Evolutionary conservation across 2,888 invertebrate species (phyloP).

Genomic region (Altica lythri): DNA sequence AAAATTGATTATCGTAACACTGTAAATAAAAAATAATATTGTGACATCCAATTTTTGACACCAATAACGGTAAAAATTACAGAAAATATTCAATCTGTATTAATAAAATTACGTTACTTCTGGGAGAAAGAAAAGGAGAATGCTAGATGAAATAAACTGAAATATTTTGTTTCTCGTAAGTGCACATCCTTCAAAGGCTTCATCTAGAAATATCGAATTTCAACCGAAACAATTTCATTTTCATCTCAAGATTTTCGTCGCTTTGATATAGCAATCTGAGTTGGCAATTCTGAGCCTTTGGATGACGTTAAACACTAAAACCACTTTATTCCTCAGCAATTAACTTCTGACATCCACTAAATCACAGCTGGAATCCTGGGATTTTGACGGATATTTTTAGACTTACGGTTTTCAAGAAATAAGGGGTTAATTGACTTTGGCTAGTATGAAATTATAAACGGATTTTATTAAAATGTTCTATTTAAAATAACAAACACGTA

Average conservation of each 20-base stretch:
- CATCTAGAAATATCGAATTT: slow-evolving; percentile 13
- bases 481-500: too few species aligned
- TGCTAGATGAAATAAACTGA: too few species aligned
- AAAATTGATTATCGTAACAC: too few species aligned
- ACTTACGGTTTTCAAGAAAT: neutral
- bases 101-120: too few species aligned
- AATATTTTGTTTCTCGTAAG: slow-evolving; percentile 9
- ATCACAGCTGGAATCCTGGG: slow-evolving; percentile 4
- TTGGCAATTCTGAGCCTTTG: slow-evolving; percentile 1
- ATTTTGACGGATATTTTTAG: slow-evolving; percentile 13
- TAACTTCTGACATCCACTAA: slow-evolving; percentile 10
- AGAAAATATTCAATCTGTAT: too few species aligned
- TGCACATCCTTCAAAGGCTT: slow-evolving; percentile 4
- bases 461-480: too few species aligned
- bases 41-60: too few species aligned
- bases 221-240: slow-evolving; percentile 12
- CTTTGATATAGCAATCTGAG: slow-evolving; percentile 6
- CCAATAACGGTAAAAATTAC: too few species aligned
- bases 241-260: slow-evolving; percentile 13
- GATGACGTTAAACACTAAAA: slow-evolving; percentile 7
- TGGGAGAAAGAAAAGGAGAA: too few species aligned
- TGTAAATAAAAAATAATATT: too few species aligned
- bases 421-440: neutral
- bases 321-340: slow-evolving; percentile 13
- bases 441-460: too few species aligned